These are phyloP conservation scores for Ornithorhynchus anatinus DNA, from an alignment of 2,113 vertebrate species.

Conservation along the genomic window DNA sequence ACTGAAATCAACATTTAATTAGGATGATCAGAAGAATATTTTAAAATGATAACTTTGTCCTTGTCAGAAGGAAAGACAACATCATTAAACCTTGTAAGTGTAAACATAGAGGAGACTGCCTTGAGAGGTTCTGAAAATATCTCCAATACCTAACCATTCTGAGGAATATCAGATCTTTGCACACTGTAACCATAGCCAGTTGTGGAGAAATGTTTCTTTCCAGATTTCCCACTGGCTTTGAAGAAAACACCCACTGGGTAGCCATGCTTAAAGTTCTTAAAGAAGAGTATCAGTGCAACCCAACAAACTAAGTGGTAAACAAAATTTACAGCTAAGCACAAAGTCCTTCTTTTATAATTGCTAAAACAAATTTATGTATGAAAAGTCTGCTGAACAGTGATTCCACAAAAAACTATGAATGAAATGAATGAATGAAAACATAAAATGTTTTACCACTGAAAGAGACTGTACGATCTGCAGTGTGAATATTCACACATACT, in stretches of 20 bases:
- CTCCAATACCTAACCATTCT: neutral
- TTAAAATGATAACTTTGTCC: neutral
- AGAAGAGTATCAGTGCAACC: conserved; percentile 58
- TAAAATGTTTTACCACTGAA: no score
- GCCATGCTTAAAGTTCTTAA: conserved; percentile 76
- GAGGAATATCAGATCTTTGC: conserved; percentile 13
- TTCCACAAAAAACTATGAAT: no score
- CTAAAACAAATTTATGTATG: conserved; percentile 41
- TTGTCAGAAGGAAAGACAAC: neutral
- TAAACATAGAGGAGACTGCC: neutral
- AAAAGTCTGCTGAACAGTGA: no score
- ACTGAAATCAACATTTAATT: neutral
- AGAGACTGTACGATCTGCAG: no score
- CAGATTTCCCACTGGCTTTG: conserved; percentile 80
- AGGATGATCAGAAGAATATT: neutral
- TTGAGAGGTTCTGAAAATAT: neutral
- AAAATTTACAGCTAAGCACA: conserved; percentile 59
- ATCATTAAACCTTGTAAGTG: neutral
- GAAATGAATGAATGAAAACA: no score
- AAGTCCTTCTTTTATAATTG: conserved; percentile 49
- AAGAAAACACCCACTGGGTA: conserved; percentile 78
- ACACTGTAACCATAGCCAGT: conserved; percentile 37
- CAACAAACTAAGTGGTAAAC: conserved; percentile 48
- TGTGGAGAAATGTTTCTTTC: conserved; percentile 48
- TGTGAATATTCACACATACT: no score